Evolutionary conservation across 2,888 invertebrate species (phyloP).

Genomic region (Horisme vitalbata): DNA sequence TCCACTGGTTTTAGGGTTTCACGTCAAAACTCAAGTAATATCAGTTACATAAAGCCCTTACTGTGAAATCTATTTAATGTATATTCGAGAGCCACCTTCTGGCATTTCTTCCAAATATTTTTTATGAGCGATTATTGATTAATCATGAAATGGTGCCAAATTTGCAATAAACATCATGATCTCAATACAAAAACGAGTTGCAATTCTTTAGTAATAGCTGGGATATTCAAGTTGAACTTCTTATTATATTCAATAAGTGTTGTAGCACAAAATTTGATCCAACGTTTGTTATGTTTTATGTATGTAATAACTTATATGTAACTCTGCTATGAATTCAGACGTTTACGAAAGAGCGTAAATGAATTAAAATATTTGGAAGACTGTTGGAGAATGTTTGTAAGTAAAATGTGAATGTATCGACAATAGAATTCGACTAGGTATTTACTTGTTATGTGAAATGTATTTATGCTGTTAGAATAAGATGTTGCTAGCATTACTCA

Average conservation of each 20-base stretch:
- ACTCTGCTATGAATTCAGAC: constrained; percentile 11
- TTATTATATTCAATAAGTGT: too few species aligned
- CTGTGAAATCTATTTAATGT: background rate
- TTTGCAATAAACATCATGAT: constrained; percentile 12
- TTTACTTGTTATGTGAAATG: constrained; percentile 44
- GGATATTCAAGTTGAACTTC: background rate
- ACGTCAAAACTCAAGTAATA: background rate
- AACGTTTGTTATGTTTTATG: background rate
- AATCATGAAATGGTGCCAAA: constrained; percentile 32
- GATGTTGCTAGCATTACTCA: constrained; percentile 36
- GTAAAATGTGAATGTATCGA: constrained; percentile 41
- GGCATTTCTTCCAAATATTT: constrained; percentile 31
- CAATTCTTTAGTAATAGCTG: background rate
- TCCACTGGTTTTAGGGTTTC: too few species aligned
- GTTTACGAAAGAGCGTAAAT: background rate
- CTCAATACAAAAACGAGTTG: constrained; percentile 7
- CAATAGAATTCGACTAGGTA: constrained; percentile 44
- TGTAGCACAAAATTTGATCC: background rate
- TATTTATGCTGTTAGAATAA: constrained; percentile 46
- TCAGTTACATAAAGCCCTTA: background rate
- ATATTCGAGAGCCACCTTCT: constrained; percentile 8
- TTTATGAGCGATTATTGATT: constrained; percentile 9
- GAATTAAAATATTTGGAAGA: constrained; percentile 35
- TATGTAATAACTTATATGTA: too few species aligned
- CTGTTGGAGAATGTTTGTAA: constrained; percentile 23